Conservation (phyloP, 2,113 vertebrate species). For the Illadopsis cleaveri region DNA sequence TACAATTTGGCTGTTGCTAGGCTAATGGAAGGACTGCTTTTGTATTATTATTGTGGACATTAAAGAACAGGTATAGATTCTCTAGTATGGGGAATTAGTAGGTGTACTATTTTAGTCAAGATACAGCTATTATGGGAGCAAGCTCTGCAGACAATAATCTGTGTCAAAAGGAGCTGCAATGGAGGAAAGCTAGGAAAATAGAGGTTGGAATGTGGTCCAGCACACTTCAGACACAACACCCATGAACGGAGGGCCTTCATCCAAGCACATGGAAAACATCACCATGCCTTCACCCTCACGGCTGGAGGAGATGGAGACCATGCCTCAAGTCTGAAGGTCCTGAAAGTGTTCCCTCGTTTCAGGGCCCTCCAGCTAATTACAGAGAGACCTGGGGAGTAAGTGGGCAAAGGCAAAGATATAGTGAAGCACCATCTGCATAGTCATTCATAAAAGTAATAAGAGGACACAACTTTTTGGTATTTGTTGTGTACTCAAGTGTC, state of each 20-base stretch:
- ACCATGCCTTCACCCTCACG: neutral
- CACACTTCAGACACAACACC: neutral
- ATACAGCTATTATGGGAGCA: neutral
- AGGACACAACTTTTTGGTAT: neutral
- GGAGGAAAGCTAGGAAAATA: neutral
- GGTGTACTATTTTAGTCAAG: neutral
- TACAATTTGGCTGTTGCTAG: neutral
- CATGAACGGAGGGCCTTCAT: rapidly evolving
- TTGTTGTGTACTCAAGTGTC: neutral
- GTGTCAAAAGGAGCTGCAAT: neutral
- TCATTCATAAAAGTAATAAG: neutral
- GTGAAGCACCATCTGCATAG: neutral
- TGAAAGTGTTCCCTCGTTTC: neutral
- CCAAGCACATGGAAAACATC: rapidly evolving
- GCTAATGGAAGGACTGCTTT: neutral
- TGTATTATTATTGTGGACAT: neutral
- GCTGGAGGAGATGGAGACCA: neutral
- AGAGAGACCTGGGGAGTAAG: neutral
- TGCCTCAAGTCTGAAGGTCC: neutral
- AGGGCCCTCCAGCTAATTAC: neutral
- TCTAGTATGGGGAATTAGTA: neutral
- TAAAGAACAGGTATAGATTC: neutral
- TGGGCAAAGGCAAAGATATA: neutral
- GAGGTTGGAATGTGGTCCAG: neutral
- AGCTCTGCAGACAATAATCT: neutral